These are phyloP conservation scores for Eucera pruinosa DNA, from an alignment of 2,888 invertebrate genomes.

Conservation along the genomic window DNA sequence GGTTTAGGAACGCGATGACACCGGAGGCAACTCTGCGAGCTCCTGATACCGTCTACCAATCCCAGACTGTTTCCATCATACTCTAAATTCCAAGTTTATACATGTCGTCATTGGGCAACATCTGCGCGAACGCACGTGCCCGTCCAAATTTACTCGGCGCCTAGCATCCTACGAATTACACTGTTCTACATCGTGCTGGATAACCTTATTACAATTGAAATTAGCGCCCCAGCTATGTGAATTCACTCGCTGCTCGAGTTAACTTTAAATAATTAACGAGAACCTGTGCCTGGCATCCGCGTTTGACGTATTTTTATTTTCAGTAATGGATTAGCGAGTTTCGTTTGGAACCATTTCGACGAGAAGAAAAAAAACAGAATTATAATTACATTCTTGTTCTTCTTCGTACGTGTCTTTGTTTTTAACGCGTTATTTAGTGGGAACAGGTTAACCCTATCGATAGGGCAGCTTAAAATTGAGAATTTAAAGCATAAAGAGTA, in stretches of 20 bases:
- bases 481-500: no score
- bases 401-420: no score
- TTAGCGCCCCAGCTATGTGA: slow-evolving; percentile 39
- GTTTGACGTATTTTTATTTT: no score
- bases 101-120: slow-evolving; percentile 60
- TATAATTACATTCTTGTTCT: no score
- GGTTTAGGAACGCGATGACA: slow-evolving; percentile 57
- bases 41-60: slow-evolving; percentile 51
- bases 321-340: no score
- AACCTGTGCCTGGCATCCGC: neutral
- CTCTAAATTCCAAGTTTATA: slow-evolving; percentile 62
- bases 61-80: slow-evolving; percentile 52
- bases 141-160: slow-evolving; percentile 59
- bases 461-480: no score
- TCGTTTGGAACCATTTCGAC: no score
- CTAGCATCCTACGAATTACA: slow-evolving; percentile 62
- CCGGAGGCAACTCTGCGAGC: slow-evolving; percentile 31
- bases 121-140: slow-evolving; percentile 63
- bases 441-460: no score
- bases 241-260: neutral
- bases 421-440: no score
- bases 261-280: slow-evolving; percentile 45
- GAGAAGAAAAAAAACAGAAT: no score
- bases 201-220: slow-evolving; percentile 69
- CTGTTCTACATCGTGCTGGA: slow-evolving; percentile 41